phyloP scores from a whole-genome alignment of 2,797 vertebrate species.

The Peromyscus eremicus region DNA sequence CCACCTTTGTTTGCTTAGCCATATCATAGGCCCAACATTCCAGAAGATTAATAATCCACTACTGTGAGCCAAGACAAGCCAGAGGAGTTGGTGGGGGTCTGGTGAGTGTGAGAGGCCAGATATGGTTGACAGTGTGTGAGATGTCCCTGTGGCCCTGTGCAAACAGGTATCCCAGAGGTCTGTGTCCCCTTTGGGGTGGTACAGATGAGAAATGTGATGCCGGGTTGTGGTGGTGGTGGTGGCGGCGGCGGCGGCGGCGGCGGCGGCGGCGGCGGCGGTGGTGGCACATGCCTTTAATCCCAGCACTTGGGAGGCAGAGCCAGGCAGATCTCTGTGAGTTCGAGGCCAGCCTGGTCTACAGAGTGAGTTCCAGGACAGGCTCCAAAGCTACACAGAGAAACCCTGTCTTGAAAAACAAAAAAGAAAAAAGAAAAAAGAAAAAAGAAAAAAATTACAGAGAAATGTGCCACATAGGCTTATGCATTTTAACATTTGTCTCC shows the following conservation, averaged over 20 bases:
- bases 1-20: background rate
- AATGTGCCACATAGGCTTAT: background rate
- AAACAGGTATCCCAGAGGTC: background rate
- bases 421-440: no score
- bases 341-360: no score
- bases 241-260: no score
- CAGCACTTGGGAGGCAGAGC: no score
- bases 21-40: background rate
- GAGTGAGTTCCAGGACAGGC: no score
- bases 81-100: background rate
- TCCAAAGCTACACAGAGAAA: no score
- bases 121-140: background rate
- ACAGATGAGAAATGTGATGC: background rate
- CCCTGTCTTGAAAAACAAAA: no score
- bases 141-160: background rate
- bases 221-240: no score
- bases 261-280: no score
- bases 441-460: no score
- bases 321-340: no score
- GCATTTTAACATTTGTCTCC: background rate
- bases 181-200: background rate
- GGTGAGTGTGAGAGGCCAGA: background rate
- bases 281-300: no score
- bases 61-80: background rate
- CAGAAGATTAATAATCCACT: background rate